Conservation (phyloP, 1,140 invertebrate genomes). For the Triops longicaudatus region DNA sequence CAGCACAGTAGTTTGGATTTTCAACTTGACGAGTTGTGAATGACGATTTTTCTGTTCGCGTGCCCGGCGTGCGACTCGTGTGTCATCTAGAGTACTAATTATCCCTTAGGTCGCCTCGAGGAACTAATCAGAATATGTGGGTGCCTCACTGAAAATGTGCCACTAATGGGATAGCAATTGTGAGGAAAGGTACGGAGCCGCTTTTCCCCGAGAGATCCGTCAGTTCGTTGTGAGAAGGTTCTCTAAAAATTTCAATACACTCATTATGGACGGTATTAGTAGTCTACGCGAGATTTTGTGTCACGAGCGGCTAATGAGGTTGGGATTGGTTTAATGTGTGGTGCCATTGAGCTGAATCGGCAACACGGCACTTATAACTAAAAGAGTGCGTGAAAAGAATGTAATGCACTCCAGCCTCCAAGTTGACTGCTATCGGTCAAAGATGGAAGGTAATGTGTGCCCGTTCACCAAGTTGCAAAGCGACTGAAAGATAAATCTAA, state of each 20-base stretch:
- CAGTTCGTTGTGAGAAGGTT: background rate
- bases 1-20: background rate
- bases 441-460: background rate
- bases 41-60: background rate
- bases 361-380: background rate
- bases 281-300: background rate
- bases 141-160: background rate
- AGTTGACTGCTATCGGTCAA: background rate
- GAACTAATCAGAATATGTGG: background rate
- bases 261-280: background rate
- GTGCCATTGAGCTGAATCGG: background rate
- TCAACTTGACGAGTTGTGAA: background rate
- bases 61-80: background rate
- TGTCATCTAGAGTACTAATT: background rate
- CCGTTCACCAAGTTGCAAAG: background rate
- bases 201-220: background rate
- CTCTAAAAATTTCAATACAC: background rate
- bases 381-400: background rate
- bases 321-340: background rate
- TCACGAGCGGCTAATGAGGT: background rate
- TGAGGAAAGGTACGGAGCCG: background rate
- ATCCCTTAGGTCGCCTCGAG: background rate
- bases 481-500: background rate
- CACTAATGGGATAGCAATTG: background rate
- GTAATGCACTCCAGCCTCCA: background rate